Conservation (phyloP, 2,888 invertebrate species). For the Caenorhabditis sp. region DNA sequence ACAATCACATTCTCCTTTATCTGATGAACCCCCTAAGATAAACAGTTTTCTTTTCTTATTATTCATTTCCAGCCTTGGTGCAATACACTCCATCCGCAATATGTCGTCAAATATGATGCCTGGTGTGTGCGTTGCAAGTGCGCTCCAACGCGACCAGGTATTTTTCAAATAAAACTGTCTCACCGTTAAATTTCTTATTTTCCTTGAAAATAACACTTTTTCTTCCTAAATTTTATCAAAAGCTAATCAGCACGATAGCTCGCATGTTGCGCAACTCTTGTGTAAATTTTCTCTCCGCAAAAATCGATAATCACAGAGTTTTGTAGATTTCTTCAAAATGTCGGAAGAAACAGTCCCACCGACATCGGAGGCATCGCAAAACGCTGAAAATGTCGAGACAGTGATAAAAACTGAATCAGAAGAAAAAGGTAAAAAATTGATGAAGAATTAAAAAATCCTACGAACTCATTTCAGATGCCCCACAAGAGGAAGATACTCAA, state of each 20-base stretch:
- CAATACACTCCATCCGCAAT: conserved; percentile 17
- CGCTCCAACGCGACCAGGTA: conserved; percentile 25
- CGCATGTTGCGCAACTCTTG: neutral
- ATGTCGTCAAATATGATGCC: conserved; percentile 32
- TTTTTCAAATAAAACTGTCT: conserved; percentile 29
- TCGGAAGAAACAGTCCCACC: conserved; percentile 34
- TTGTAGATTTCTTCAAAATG: conserved; percentile 34
- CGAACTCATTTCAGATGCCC: no score
- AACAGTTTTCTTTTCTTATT: neutral
- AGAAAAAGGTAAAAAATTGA: conserved; percentile 30
- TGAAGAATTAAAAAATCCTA: no score
- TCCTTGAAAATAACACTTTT: neutral
- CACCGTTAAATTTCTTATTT: neutral
- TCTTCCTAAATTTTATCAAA: neutral
- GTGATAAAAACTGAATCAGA: neutral
- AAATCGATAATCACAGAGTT: conserved; percentile 12
- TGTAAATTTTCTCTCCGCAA: neutral
- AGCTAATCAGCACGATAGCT: neutral
- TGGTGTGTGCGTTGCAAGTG: conserved; percentile 12
- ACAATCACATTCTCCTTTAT: neutral
- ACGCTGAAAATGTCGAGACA: neutral
- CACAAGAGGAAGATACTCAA: no score
- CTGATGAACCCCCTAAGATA: neutral
- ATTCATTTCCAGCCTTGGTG: neutral
- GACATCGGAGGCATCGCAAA: neutral